Evolutionary conservation across 1,140 invertebrate species (phyloP).

Genomic region (Scaptodrosophila lebanonensis): DNA sequence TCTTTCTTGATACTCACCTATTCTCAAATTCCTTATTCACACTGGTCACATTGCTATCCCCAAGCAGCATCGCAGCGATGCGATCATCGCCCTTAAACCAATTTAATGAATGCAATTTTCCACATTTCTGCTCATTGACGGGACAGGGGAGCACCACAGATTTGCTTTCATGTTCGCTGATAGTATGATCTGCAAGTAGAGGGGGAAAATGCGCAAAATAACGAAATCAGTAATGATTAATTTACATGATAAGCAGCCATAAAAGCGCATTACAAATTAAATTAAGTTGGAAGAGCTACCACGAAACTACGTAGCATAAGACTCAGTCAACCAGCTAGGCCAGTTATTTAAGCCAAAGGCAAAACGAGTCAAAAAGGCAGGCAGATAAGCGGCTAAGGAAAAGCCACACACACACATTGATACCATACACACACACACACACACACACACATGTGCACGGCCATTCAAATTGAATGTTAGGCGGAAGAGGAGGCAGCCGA

Average conservation of each 20-base stretch:
- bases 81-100: slow-evolving; percentile 90
- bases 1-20: slow-evolving; percentile 80
- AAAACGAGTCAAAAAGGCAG: not conserved
- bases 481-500: slow-evolving; percentile 1
- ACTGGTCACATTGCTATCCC: slow-evolving; percentile 81
- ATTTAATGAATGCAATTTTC: slow-evolving; percentile 91
- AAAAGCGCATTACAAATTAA: slow-evolving; percentile 34
- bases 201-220: slow-evolving; percentile 6
- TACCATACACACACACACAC: not conserved
- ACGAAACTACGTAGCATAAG: slow-evolving; percentile 3
- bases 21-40: slow-evolving; percentile 85
- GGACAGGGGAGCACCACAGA: slow-evolving; percentile 86
- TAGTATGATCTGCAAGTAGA: slow-evolving; percentile 60
- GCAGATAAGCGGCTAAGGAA: not conserved
- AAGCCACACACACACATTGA: not conserved
- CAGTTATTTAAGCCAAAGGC: not conserved
- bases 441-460: not conserved
- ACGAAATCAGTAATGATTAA: slow-evolving; percentile 21
- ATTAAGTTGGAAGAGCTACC: slow-evolving; percentile 5
- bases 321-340: not conserved
- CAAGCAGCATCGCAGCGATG: slow-evolving; percentile 89
- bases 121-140: slow-evolving; percentile 86
- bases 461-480: slow-evolving; percentile 27
- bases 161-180: slow-evolving; percentile 79
- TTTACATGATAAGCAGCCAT: slow-evolving; percentile 14